These are phyloP conservation scores for Linurgus olivaceus DNA, from an alignment of 2,797 vertebrate genomes.

Conservation along the genomic window DNA sequence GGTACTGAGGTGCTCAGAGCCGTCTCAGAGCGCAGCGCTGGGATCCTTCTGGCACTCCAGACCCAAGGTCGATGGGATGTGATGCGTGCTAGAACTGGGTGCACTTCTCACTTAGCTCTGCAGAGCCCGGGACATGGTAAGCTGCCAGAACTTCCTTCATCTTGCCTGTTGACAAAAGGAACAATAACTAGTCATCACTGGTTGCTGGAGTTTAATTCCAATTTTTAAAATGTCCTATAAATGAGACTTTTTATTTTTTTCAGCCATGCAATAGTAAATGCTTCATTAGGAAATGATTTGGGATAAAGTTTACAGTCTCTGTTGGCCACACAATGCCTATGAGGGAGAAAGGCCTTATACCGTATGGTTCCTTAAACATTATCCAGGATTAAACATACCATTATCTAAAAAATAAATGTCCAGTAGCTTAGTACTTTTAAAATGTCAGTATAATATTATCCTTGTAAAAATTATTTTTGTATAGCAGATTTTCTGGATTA, in stretches of 20 bases:
- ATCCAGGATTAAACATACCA: not conserved
- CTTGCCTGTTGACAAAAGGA: conserved; percentile 84
- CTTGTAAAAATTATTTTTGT: not conserved
- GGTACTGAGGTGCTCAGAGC: conserved; percentile 71
- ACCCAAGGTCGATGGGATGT: conserved; percentile 71
- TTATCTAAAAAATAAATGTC: not conserved
- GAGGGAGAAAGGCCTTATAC: not conserved
- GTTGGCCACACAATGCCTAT: not conserved
- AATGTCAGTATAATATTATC: not conserved
- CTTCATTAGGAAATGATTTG: not conserved
- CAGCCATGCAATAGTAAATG: conserved; percentile 29
- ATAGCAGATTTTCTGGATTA: not conserved
- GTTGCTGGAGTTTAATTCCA: conserved; percentile 54
- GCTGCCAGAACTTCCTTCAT: conserved; percentile 78
- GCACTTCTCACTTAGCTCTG: conserved; percentile 76
- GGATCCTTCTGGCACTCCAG: conserved; percentile 76
- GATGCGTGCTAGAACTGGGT: conserved; percentile 70
- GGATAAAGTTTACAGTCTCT: not conserved
- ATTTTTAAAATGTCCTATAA: conserved; percentile 35
- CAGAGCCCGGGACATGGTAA: conserved; percentile 74
- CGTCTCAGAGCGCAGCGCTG: conserved; percentile 69
- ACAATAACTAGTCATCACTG: conserved; percentile 78
- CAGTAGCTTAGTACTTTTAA: not conserved
- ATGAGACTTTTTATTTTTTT: not conserved
- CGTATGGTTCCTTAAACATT: not conserved